These are phyloP conservation scores for Ifrita kowaldi DNA, from an alignment of 2,113 vertebrate genomes.

Conservation along the genomic window DNA sequence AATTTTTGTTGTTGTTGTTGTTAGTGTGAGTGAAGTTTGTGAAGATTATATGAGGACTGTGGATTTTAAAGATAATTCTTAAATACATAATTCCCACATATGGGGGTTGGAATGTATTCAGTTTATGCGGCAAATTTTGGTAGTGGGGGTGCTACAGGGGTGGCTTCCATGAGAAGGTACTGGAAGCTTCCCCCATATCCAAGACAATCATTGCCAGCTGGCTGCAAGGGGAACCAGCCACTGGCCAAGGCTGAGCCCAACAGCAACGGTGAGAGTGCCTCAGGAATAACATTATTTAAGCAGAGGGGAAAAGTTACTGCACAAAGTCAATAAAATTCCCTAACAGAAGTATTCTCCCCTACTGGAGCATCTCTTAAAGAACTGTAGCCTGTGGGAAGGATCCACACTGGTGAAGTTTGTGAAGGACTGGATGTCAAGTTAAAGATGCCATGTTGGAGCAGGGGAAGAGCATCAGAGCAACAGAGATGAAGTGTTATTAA, in stretches of 20 bases:
- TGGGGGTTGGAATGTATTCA: not conserved
- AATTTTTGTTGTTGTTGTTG: too few species aligned
- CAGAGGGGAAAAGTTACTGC: not conserved
- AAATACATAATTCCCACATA: not conserved
- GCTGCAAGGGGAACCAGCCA: accelerated
- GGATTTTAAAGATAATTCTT: not conserved
- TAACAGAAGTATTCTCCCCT: not conserved
- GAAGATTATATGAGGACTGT: not conserved
- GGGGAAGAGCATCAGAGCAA: not conserved
- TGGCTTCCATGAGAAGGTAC: not conserved
- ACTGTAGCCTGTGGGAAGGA: not conserved
- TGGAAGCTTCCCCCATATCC: not conserved
- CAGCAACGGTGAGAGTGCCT: accelerated
- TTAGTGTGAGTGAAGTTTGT: not conserved
- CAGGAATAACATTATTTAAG: not conserved
- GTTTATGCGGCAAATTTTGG: not conserved
- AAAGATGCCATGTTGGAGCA: accelerated
- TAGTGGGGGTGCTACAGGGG: accelerated
- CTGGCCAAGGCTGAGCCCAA: accelerated
- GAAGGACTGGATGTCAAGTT: not conserved
- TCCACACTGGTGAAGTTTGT: not conserved
- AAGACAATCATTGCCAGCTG: not conserved
- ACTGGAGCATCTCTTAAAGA: not conserved
- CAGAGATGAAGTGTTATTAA: not conserved
- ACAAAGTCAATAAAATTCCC: not conserved